Conservation (phyloP, 2,797 vertebrate species). For the Sus cebifrons region DNA sequence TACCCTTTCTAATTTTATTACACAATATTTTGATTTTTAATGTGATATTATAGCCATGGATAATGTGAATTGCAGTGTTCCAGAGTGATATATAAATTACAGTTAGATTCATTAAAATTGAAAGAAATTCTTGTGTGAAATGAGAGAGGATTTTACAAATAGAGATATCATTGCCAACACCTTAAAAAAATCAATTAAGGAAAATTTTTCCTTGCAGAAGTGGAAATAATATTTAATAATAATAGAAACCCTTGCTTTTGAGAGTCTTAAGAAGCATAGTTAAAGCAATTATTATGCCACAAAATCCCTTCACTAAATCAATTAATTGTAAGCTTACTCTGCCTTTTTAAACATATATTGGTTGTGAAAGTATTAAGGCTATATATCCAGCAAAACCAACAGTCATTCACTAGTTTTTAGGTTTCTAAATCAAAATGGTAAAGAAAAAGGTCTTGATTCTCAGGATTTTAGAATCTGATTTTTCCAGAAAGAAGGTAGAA, state of each 20-base stretch:
- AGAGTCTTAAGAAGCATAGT: conserved; percentile 53
- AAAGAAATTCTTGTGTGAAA: conserved; percentile 57
- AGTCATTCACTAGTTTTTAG: neutral
- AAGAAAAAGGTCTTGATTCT: neutral
- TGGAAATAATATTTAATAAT: conserved; percentile 58
- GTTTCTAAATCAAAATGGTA: conserved; percentile 33
- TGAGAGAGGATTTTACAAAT: conserved; percentile 68
- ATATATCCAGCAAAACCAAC: neutral
- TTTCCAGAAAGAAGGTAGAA: neutral
- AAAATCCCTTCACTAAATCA: conserved; percentile 54
- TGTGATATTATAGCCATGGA: conserved; percentile 12
- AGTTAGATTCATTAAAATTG: conserved; percentile 40
- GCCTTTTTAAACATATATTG: conserved; percentile 22
- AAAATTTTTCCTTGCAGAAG: conserved; percentile 25
- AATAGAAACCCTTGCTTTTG: conserved; percentile 12
- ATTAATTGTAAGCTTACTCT: conserved; percentile 52
- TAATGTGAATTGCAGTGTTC: conserved; percentile 42
- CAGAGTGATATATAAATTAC: conserved; percentile 53
- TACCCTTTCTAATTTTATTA: conserved; percentile 11
- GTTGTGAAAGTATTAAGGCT: conserved; percentile 59
- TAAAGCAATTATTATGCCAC: conserved; percentile 19
- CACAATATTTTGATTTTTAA: conserved; percentile 76
- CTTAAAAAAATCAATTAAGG: conserved; percentile 67
- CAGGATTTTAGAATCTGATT: conserved; percentile 33
- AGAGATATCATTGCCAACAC: conserved; percentile 46